Evolutionary conservation across 2,888 invertebrate genomes (phyloP), one percentile per base, ranked within the genome.

Genomic region (Saturnia pavonia): DNA sequence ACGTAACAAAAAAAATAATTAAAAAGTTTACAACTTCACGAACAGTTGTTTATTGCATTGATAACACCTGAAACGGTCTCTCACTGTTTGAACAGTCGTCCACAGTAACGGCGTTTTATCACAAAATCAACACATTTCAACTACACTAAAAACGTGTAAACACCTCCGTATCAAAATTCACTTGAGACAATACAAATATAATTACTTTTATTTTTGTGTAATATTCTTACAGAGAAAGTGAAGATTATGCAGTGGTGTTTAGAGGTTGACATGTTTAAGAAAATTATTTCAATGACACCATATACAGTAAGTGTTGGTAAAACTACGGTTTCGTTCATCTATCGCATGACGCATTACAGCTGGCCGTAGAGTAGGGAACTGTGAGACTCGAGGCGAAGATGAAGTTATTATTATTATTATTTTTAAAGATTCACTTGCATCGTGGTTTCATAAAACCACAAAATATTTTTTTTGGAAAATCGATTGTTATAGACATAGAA

Each of bases 81-180:
- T 19, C 40, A 11, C 19, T 65, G 65, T 65, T 40, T 34, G 22
- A 40, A 65, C 65, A 65, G 19, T n/a, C 40, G 40, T 65, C n/a
- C 19, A 40, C 65, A 63, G 25, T 34, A 27, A 63, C 16, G n/a
- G 22, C 40, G 65, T n/a, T 65, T 65, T 65, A 65, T 65, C 65
- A 40, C 65, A 40, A n/a, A 65, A 65, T 40, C 65, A 65, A 65
- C 65, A 65, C 19, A 19, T 34, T 40, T 40, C 40, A 60, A 60
- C 57, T 60, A 9, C 16, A 16, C 34, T n/a, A 40, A 65, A 7
- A 65, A 65, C 40, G n/a, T 7, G 65, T 40, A 65, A 40, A 40
- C 40, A 65, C n/a, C 9, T 40, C 19, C 22, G 11, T 40, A 65
- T 40, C 65, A 40, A 65, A 40, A 60, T 60, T 27, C 27, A 60